phyloP scores from a whole-genome alignment of 2,797 vertebrate species.

The Pseudomugil gertrudae region DNA sequence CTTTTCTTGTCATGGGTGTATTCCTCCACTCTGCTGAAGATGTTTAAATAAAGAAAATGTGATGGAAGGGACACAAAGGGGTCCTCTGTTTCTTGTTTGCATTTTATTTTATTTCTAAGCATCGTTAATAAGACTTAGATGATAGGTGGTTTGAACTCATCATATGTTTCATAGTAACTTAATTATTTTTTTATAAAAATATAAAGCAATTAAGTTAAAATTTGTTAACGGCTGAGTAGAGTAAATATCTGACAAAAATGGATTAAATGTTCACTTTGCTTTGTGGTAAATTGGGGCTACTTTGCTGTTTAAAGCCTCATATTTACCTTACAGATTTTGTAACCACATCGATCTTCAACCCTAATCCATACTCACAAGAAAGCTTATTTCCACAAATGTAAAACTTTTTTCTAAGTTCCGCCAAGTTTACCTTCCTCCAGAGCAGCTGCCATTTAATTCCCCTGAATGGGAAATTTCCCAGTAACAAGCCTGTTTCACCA shows the following conservation, averaged over 20 bases:
- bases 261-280: background rate
- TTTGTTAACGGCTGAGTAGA: background rate
- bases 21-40: background rate
- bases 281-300: slow-evolving; percentile 13
- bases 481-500: slow-evolving; percentile 30
- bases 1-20: background rate
- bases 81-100: too few species aligned
- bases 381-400: slow-evolving; percentile 9
- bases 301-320: background rate
- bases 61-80: background rate
- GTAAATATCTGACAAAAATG: background rate
- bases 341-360: background rate
- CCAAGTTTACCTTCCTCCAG: slow-evolving; percentile 15
- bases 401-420: slow-evolving; percentile 10
- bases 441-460: slow-evolving; percentile 15
- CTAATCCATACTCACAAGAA: background rate
- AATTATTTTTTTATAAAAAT: background rate
- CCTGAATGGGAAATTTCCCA: slow-evolving; percentile 32
- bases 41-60: background rate
- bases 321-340: slow-evolving; percentile 4
- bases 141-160: background rate
- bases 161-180: background rate
- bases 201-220: background rate
- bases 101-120: background rate
- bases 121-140: too few species aligned